phyloP scores from a whole-genome alignment of 2,113 vertebrate species.

The Sisor rabdophorus region DNA sequence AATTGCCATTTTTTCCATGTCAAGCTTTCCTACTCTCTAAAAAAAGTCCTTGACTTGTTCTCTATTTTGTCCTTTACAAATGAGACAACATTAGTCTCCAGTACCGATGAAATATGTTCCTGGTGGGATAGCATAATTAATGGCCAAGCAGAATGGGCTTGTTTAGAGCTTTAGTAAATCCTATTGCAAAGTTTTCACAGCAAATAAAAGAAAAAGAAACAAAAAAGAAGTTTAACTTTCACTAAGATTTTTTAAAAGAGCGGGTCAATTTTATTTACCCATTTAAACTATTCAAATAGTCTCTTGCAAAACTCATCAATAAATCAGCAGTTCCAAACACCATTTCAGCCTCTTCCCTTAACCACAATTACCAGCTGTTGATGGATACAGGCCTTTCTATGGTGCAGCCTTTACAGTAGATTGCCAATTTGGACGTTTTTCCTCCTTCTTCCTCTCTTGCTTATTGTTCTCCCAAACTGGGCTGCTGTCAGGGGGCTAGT shows the following conservation, averaged over 20 bases:
- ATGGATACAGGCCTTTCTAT: conserved; percentile 40
- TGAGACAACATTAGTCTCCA: conserved; percentile 43
- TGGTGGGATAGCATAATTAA: conserved; percentile 32
- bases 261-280: neutral
- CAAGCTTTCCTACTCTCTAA: conserved; percentile 47
- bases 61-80: conserved; percentile 66
- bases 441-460: conserved; percentile 50
- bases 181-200: conserved; percentile 1
- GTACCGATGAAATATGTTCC: conserved; percentile 37
- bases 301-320: conserved; percentile 16
- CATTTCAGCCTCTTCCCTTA: conserved; percentile 30
- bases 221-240: neutral
- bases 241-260: neutral
- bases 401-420: conserved; percentile 53
- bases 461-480: conserved; percentile 55
- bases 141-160: conserved; percentile 30
- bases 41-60: conserved; percentile 71
- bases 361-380: conserved; percentile 45
- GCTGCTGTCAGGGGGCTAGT: conserved; percentile 49
- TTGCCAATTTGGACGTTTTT: conserved; percentile 64
- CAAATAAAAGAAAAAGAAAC: neutral
- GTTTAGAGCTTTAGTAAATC: conserved; percentile 19
- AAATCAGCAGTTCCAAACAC: conserved; percentile 18
- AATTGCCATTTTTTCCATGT: conserved; percentile 65
- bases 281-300: too few relatives aligned